Base-by-base conservation (phyloP, 2,797 vertebrate genomes). In the Mormyrops attenuatus region DNA sequence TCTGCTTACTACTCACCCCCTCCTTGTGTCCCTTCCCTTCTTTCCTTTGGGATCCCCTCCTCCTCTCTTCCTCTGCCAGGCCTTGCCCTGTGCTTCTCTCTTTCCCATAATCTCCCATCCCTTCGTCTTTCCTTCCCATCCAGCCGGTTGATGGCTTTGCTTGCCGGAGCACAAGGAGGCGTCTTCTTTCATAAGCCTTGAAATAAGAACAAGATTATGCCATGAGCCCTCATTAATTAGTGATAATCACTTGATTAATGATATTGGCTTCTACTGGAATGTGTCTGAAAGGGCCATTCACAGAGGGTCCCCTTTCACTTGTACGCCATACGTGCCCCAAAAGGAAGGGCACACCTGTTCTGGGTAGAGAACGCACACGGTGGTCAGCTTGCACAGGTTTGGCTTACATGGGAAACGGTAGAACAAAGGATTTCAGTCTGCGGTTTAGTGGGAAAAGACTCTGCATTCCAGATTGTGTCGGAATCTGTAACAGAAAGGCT, bases 221-320 rank as follows among this genome's bases (percentile, higher is more conserved):
- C 38, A 73, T 38, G 52, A 90, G 89, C 87, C 49, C 11, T 13
- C 73, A 88, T 90, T 90, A 90, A 90, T 90, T 88, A 85, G 50
- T 26, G 88, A 38, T 87, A 88, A 90, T 90, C 52, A 52, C 60
- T 82, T 89, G 77, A 90, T 91, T 90, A 90, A 90, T 90, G 85
- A 89, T 63, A 52, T 86, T 50, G 80, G 44, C 82, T 88, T 66
- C 49, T 69, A 87, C 80, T 13, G 52, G 38, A 20, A 73, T 22
- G 41, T 20, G 52, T 44, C n/a, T 63, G 77, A 85, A 50, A 44
- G 80, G 47, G 55, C 9, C 41, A 1, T 49, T 44, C 77, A 49
- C 9, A 84, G 9, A 66, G 60, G 60, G 41, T 41, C 38, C 17
- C 20, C 38, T 44, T n/a, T 84, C 6, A 84, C 6, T 6, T 3